These are phyloP conservation scores for Aldrovandia affinis DNA, from an alignment of 2,797 vertebrate species.

Conservation along the genomic window DNA sequence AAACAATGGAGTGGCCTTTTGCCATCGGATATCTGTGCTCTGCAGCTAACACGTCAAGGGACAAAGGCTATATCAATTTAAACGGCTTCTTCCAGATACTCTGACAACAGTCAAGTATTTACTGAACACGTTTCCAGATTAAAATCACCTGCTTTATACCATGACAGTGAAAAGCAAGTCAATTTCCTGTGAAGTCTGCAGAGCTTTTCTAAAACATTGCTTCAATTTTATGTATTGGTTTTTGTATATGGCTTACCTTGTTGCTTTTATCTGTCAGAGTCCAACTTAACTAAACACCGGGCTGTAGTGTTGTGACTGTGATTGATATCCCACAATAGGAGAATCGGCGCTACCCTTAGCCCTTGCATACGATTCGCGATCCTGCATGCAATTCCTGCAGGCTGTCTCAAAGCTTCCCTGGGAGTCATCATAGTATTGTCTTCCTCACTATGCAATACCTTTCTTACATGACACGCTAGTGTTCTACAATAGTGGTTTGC, in stretches of 20 bases:
- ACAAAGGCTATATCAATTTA: conserved; percentile 8
- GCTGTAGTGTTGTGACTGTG: background rate
- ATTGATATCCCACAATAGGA: background rate
- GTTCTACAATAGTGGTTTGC: no score
- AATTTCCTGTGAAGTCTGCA: background rate
- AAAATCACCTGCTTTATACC: background rate
- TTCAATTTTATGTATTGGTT: background rate
- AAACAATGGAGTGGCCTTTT: conserved; percentile 39
- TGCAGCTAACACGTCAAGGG: background rate
- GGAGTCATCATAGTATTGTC: background rate
- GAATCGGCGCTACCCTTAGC: background rate
- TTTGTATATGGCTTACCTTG: background rate
- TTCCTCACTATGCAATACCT: no score
- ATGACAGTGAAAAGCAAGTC: background rate
- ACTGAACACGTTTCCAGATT: background rate
- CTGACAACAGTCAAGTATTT: conserved; percentile 7
- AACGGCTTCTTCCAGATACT: conserved; percentile 14
- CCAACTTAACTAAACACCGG: background rate
- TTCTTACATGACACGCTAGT: no score
- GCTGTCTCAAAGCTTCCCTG: background rate
- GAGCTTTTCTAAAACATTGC: background rate
- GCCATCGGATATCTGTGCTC: conserved; percentile 1
- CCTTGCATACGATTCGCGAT: background rate
- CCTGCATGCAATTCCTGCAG: background rate
- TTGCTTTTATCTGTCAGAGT: background rate